These are phyloP conservation scores for Tympanuchus pallidicinctus DNA, from an alignment of 2,113 vertebrate species.

Conservation along the genomic window DNA sequence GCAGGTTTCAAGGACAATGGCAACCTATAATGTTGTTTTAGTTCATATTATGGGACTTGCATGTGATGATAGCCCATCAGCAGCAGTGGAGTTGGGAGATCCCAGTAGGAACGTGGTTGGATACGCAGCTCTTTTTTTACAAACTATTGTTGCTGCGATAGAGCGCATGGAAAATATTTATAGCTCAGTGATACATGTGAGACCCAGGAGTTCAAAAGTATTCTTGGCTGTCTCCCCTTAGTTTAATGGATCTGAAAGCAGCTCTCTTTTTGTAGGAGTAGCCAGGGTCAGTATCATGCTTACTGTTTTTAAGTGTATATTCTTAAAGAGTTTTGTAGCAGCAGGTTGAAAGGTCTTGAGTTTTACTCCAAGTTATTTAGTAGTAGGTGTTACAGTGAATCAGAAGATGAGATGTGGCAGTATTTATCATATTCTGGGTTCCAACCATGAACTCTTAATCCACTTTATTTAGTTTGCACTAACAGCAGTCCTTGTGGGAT, in stretches of 20 bases:
- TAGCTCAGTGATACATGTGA: background rate
- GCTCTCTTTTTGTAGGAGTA: background rate
- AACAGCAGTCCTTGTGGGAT: background rate
- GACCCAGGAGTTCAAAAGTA: background rate
- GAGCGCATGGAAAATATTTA: slow-evolving; percentile 9
- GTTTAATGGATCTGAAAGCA: slow-evolving; percentile 4
- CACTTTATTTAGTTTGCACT: background rate
- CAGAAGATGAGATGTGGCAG: background rate
- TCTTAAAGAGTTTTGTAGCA: background rate
- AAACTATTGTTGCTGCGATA: background rate
- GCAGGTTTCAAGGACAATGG: slow-evolving; percentile 53
- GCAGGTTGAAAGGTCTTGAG: background rate
- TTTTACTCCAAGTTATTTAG: background rate
- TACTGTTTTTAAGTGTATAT: background rate
- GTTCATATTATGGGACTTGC: slow-evolving; percentile 26
- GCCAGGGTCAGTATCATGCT: background rate
- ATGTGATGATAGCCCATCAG: slow-evolving; percentile 20
- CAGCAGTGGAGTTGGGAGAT: background rate
- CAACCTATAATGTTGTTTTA: slow-evolving; percentile 28
- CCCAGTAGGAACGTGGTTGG: slow-evolving; percentile 24
- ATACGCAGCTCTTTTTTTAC: background rate
- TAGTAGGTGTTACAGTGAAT: background rate
- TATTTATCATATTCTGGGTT: background rate
- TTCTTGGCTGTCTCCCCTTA: background rate
- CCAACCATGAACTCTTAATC: background rate